phyloP scores from a whole-genome alignment of 64 coral and sea anemone species.

The Porites lutea region DNA sequence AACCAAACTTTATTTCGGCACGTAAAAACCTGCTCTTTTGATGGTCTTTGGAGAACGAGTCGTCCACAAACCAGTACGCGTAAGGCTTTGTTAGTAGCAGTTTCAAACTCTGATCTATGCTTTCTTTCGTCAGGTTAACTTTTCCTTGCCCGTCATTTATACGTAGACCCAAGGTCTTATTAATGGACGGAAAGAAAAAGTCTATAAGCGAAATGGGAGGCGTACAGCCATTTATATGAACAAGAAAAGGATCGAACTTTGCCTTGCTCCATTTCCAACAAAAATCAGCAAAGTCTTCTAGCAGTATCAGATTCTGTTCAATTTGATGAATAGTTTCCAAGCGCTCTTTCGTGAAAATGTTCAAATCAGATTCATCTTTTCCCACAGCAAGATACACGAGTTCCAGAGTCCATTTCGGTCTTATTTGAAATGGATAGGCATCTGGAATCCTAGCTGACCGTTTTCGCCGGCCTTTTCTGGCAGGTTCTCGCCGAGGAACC shows the following conservation, averaged over 20 bases:
- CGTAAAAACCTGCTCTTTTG: slow-evolving; percentile 79
- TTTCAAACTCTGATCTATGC: slow-evolving; percentile 65
- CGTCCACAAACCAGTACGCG: slow-evolving; percentile 89
- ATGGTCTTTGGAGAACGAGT: slow-evolving; percentile 68
- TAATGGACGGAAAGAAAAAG: slow-evolving; percentile 89
- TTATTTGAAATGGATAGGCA: slow-evolving; percentile 34
- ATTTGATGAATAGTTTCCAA: slow-evolving; percentile 74
- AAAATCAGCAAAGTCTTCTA: slow-evolving; percentile 66
- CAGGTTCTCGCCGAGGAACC: background rate
- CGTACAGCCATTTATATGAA: slow-evolving; percentile 46
- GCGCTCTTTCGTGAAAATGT: slow-evolving; percentile 93
- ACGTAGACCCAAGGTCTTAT: background rate
- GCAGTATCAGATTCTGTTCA: slow-evolving; percentile 83
- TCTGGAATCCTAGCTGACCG: slow-evolving; percentile 36
- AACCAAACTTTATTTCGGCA: slow-evolving; percentile 90
- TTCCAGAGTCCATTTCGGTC: slow-evolving; percentile 63
- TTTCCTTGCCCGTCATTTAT: background rate
- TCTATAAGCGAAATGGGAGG: slow-evolving; percentile 88
- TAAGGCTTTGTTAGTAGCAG: slow-evolving; percentile 84
- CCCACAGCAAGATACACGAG: slow-evolving; percentile 88
- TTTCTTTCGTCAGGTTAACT: slow-evolving; percentile 45
- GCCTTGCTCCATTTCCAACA: slow-evolving; percentile 71
- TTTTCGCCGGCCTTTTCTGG: background rate
- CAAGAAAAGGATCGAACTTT: slow-evolving; percentile 62
- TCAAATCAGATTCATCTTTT: slow-evolving; percentile 49